Evolutionary conservation across 2,797 vertebrate genomes (phyloP), one percentile per base, ranked within the genome.

Genomic region (Urophycis tenuis): DNA sequence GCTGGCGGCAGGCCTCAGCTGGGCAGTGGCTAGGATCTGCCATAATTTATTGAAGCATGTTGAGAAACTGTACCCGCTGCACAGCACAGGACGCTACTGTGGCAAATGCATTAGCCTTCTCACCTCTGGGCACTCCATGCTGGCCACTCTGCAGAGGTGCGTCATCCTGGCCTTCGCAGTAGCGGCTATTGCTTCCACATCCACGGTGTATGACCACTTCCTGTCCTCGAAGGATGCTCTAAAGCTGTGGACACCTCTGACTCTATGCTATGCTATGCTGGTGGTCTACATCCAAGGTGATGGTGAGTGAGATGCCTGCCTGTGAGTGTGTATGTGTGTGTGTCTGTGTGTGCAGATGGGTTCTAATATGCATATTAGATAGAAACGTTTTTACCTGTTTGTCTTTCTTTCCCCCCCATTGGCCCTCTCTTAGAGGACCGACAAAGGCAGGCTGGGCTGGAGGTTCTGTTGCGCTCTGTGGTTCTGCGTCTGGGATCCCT

Each of bases 211-310:
- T 87, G 88, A 88, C 25, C 95, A 96, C 84, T 97, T 97, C 88
- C 91, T 95, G 82, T 94, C 88, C 72, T 86, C 93, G 11, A 92
- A 92, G 0, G 95, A 95, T 87, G 94, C 95, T 0, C 4, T 95
- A 0, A 94, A 94, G 78, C 94, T 96, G 88, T 97, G 96, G 96
- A 96, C 86, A 0, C 96, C 94, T 0, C 92, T 98, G 78, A 95
- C 93, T 49, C 94, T 97, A 87, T 97, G 96, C 88, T 97, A 96
- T 85, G 81, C 93, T 0, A 88, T 97, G 85, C 87, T 98, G 86
- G 91, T 97, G 71, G 81, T 93, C 81, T 93, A 95, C 83, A 94
- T 94, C 90, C 94, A 96, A 88, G 95, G 96, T 96, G 82, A 86
- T 69, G 67, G 30, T 75, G 71, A 31, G 39, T n/a, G n/a, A 9